Evolutionary conservation across 2,113 vertebrate species (phyloP).

Genomic region (Potamarius usumacintae): DNA sequence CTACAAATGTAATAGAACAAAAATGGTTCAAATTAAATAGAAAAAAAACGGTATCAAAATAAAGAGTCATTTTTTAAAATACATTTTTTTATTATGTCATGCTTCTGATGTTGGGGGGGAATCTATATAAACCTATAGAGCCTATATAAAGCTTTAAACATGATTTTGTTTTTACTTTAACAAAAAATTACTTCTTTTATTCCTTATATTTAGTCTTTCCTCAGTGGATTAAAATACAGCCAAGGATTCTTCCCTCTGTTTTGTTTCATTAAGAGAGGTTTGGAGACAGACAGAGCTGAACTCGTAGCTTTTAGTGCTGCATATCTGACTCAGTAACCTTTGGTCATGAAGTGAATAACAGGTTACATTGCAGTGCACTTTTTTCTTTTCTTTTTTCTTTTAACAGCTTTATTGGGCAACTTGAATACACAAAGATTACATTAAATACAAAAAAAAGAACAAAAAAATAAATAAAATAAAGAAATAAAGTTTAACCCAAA

Average conservation of each 20-base stretch:
- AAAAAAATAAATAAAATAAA: too few relatives aligned
- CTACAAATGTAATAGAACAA: conserved; percentile 10
- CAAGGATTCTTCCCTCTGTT: neutral
- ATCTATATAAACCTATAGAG: neutral
- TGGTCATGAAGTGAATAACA: neutral
- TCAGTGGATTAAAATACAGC: neutral
- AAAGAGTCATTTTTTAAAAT: neutral
- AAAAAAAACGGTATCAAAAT: neutral
- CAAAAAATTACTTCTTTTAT: neutral
- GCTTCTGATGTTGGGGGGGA: neutral
- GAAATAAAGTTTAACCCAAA: too few relatives aligned
- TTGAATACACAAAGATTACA: too few relatives aligned
- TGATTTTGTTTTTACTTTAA: neutral
- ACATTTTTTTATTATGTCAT: neutral
- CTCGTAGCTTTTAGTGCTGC: neutral
- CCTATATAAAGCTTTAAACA: neutral
- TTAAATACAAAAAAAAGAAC: too few relatives aligned
- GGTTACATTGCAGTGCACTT: neutral
- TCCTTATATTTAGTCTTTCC: neutral
- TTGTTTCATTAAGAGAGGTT: neutral
- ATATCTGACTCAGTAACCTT: neutral
- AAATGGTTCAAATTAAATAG: neutral
- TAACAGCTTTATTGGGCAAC: too few relatives aligned
- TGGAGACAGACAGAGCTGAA: neutral
- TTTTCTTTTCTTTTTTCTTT: too few relatives aligned